phyloP scores from a whole-genome alignment of 2,113 vertebrate species.

The Leiothrix lutea region DNA sequence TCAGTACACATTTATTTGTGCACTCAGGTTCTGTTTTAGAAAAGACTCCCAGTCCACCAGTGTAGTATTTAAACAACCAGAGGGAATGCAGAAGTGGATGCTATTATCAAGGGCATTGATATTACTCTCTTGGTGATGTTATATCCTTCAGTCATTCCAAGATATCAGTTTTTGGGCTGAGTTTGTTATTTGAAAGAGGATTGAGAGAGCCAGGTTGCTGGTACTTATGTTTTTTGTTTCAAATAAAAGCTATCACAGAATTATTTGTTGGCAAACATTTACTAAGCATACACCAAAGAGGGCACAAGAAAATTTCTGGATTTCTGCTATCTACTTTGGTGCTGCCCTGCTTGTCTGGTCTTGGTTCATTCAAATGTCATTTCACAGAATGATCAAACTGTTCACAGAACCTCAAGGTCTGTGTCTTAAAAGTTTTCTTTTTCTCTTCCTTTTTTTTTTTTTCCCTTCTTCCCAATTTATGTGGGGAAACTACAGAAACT shows the following conservation, averaged over 20 bases:
- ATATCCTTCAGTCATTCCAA: not conserved
- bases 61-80: not conserved
- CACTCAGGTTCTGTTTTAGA: conserved; percentile 4
- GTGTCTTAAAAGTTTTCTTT: conserved; percentile 7
- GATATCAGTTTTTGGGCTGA: not conserved
- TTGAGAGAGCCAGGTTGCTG: not conserved
- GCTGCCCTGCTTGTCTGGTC: not conserved
- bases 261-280: not conserved
- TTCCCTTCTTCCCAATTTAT: not conserved
- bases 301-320: not conserved
- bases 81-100: not conserved
- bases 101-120: not conserved
- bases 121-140: not conserved
- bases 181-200: not conserved
- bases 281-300: not conserved
- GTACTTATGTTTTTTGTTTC: not conserved
- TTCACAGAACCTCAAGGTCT: conserved; percentile 5
- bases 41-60: not conserved
- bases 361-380: not conserved
- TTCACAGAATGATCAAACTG: conserved; percentile 15
- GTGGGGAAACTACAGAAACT: conserved; percentile 61
- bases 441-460: not conserved
- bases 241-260: not conserved
- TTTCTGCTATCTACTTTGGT: not conserved
- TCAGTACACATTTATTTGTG: conserved; percentile 2